Conservation (phyloP, 2,797 vertebrate species). For the Phoebastria nigripes region DNA sequence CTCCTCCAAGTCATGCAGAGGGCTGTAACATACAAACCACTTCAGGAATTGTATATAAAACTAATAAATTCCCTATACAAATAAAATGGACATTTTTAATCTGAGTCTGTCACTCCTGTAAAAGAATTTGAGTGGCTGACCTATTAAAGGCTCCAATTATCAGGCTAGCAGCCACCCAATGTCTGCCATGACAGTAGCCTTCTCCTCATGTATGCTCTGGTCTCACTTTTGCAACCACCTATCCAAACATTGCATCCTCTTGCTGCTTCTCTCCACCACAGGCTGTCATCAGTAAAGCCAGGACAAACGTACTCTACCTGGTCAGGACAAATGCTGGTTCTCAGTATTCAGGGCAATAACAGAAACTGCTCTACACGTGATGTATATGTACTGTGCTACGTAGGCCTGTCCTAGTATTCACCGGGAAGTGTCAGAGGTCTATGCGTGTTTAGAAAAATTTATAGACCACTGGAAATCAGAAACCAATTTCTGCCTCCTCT, state of each 20-base stretch:
- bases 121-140: not conserved
- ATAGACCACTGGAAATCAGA: not conserved
- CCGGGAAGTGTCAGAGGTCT: not conserved
- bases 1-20: not conserved
- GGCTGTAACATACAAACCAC: not conserved
- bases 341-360: not conserved
- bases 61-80: not conserved
- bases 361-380: not conserved
- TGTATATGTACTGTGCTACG: rapidly evolving
- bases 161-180: not conserved
- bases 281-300: not conserved
- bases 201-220: rapidly evolving
- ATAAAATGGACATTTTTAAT: not conserved
- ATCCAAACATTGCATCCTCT: not conserved
- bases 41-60: not conserved
- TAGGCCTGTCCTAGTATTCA: not conserved
- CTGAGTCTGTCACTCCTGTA: not conserved
- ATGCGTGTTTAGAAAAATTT: not conserved
- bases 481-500: not conserved
- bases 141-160: not conserved
- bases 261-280: not conserved
- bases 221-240: not conserved
- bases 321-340: not conserved
- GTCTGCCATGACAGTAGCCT: rapidly evolving
- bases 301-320: not conserved